phyloP scores from a whole-genome alignment of 1,140 invertebrate genomes.

The Acyrthosiphon pisum region DNA sequence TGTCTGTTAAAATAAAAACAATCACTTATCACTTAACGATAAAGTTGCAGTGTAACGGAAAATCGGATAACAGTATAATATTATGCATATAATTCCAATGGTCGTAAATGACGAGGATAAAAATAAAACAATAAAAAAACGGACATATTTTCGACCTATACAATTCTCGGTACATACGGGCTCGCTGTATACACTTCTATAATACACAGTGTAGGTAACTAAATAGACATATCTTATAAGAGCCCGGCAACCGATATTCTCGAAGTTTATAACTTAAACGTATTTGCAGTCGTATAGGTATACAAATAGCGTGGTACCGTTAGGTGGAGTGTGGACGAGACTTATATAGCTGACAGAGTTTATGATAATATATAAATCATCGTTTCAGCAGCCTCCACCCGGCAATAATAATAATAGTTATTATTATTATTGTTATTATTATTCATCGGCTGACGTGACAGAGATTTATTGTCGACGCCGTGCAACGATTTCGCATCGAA shows the following conservation, averaged over 20 bases:
- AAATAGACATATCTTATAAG: neutral
- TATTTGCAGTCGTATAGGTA: neutral
- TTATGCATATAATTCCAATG: neutral
- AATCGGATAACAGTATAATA: neutral
- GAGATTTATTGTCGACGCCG: constrained; percentile 27
- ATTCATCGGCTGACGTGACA: constrained; percentile 26
- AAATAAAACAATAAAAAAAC: neutral
- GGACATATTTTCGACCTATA: neutral
- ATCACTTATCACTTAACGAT: neutral
- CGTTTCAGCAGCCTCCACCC: neutral
- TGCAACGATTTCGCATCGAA: neutral
- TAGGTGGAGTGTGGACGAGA: neutral
- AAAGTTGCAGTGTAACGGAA: neutral
- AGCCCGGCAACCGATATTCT: neutral
- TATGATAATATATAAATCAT: constrained; percentile 38
- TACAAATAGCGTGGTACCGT: neutral
- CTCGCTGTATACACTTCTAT: neutral
- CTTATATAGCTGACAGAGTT: constrained; percentile 8
- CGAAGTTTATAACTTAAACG: neutral
- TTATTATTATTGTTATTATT: constrained; percentile 23
- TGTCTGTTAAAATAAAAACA: neutral
- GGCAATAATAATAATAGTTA: neutral
- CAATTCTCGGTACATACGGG: neutral
- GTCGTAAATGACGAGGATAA: neutral
- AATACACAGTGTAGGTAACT: neutral